Percentiles rank a stretch among this genome's conserved stretches.
These are phyloP conservation scores for Didymodactylos carnosus DNA, from an alignment of 2,888 invertebrate species.

Conservation along the genomic window DNA sequence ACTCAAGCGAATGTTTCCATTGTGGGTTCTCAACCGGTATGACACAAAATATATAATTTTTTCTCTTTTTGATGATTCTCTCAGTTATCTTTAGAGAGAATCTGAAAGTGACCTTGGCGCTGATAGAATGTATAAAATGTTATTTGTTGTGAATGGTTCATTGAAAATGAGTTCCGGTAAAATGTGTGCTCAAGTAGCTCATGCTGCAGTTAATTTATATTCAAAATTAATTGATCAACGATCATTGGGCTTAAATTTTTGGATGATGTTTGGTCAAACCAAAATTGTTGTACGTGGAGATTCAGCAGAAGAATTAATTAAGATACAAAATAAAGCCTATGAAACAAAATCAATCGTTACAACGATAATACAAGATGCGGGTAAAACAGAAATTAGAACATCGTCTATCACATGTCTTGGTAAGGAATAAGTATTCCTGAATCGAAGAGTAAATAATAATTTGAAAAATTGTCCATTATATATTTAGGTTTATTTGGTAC, in stretches of 20 bases:
- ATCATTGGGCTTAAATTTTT: constrained; percentile 24
- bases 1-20: too few species aligned
- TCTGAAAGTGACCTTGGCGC: not conserved
- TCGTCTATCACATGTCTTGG: constrained; percentile 74
- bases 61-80: not conserved
- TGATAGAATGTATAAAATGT: constrained; percentile 3
- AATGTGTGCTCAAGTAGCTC: constrained; percentile 6
- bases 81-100: not conserved
- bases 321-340: constrained; percentile 50
- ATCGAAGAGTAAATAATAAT: constrained; percentile 76
- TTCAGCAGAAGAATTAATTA: constrained; percentile 50
- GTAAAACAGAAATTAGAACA: constrained; percentile 69
- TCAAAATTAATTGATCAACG: not conserved
- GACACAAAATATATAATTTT: too few species aligned
- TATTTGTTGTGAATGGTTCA: constrained; percentile 7
- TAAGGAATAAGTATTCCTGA: too few species aligned
- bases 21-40: too few species aligned
- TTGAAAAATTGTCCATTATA: constrained; percentile 64
- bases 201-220: constrained; percentile 3
- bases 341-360: constrained; percentile 48
- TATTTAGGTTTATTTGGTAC: constrained; percentile 36
- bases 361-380: constrained; percentile 60
- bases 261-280: constrained; percentile 57
- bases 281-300: constrained; percentile 67
- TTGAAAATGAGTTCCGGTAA: constrained; percentile 6